Percentiles rank a stretch among this genome's conserved stretches.
Conservation (phyloP, 35 echinoderm and acorn worm species). For the Diadema setosum region DNA sequence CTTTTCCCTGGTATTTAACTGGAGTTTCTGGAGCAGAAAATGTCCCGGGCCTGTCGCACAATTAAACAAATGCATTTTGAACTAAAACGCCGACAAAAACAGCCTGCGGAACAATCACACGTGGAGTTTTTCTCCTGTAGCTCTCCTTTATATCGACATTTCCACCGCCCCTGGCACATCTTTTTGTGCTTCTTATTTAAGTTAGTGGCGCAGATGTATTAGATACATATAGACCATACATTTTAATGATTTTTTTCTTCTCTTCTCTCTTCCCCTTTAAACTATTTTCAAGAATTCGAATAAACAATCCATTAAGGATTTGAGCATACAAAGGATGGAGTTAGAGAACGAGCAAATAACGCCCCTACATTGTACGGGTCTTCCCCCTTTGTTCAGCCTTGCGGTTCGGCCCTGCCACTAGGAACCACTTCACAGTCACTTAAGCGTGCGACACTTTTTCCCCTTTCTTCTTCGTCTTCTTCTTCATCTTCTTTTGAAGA, state of each 20-base stretch:
- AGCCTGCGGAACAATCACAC: not conserved
- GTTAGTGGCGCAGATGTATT: constrained; percentile 16
- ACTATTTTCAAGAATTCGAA: not conserved
- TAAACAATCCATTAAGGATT: constrained; percentile 20
- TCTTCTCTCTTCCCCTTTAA: too few relatives aligned
- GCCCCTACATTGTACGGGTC: not conserved
- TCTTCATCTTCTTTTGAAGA: too few relatives aligned
- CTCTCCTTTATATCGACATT: not conserved
- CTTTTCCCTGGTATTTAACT: not conserved
- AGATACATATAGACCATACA: not conserved
- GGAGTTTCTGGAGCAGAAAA: constrained; percentile 19
- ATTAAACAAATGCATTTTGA: constrained; percentile 34
- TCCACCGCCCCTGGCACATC: not conserved
- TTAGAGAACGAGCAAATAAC: constrained; percentile 6
- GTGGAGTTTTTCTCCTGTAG: not conserved
- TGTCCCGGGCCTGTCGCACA: not conserved
- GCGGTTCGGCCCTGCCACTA: too few relatives aligned
- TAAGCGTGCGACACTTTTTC: too few relatives aligned
- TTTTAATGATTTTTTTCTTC: not conserved
- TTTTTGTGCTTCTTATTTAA: constrained; percentile 8
- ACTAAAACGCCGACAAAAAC: constrained; percentile 23
- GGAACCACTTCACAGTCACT: too few relatives aligned
- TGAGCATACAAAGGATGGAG: not conserved
- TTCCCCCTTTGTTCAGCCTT: too few relatives aligned
- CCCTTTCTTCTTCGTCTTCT: too few relatives aligned